Evolutionary conservation across 2,113 vertebrate genomes (phyloP).

Genomic region (Zosterops japonicus): DNA sequence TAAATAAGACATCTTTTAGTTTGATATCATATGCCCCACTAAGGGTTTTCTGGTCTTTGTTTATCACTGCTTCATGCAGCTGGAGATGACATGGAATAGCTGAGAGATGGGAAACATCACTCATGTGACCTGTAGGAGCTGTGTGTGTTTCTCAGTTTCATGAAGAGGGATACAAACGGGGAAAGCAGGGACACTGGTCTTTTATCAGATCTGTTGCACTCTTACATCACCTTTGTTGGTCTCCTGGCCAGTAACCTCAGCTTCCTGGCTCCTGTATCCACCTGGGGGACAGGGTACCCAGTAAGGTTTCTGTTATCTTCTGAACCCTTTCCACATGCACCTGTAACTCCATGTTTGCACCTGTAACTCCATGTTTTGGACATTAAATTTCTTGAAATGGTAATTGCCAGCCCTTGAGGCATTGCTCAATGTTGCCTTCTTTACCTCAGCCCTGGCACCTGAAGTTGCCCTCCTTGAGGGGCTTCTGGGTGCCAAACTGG

Average conservation of each 20-base stretch:
- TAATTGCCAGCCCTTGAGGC: background rate
- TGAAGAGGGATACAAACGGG: background rate
- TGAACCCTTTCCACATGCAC: rapidly evolving
- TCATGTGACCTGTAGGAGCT: background rate
- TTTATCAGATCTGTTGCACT: background rate
- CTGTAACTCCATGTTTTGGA: background rate
- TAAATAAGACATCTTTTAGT: background rate
- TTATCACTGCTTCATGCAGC: background rate
- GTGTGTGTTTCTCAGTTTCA: background rate
- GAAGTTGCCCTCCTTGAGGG: rapidly evolving
- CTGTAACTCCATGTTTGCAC: rapidly evolving
- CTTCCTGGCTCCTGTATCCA: background rate
- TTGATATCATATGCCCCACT: background rate
- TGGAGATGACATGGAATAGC: background rate
- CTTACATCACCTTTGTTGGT: background rate
- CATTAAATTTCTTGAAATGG: background rate
- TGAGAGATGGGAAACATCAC: background rate
- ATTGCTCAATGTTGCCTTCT: rapidly evolving
- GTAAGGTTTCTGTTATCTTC: background rate
- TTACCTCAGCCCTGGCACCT: background rate
- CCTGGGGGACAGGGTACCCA: rapidly evolving
- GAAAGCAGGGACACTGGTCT: background rate
- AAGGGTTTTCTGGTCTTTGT: background rate
- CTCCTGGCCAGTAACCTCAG: background rate
- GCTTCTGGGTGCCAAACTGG: background rate